Evolutionary conservation across 1,140 invertebrate genomes (phyloP).

Genomic region (Diabrotica undecimpunctata): DNA sequence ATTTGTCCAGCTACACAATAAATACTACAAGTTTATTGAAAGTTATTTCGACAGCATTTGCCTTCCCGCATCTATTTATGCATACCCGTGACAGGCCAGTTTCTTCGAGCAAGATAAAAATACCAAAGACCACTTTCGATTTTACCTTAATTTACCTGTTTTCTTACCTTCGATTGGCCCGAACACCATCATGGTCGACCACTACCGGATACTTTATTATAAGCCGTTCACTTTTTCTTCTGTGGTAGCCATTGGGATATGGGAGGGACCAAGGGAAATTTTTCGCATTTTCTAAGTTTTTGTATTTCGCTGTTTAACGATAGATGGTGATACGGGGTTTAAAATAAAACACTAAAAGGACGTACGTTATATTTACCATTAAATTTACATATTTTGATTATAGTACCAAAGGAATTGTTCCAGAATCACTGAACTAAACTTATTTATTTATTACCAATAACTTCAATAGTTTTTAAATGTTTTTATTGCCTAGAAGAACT

Average conservation of each 20-base stretch:
- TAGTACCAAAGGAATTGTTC: no score
- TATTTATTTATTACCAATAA: no score
- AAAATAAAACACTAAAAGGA: neutral
- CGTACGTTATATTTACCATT: no score
- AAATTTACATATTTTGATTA: no score
- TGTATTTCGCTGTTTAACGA: slow-evolving; percentile 4
- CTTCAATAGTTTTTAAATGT: no score
- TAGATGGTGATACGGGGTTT: slow-evolving; percentile 7
- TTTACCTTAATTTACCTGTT: slow-evolving; percentile 11
- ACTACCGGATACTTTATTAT: slow-evolving; percentile 22
- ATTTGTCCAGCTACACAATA: no score
- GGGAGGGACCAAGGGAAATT: slow-evolving; percentile 13
- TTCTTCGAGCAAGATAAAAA: neutral
- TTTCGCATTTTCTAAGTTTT: neutral
- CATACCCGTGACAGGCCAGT: neutral
- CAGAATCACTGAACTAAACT: no score
- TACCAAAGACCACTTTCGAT: neutral
- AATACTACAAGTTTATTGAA: no score
- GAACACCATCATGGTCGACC: slow-evolving; percentile 24
- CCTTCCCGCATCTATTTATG: neutral
- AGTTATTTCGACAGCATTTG: no score
- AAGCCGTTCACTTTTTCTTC: slow-evolving; percentile 18
- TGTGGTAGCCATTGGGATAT: slow-evolving; percentile 29
- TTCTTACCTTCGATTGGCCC: slow-evolving; percentile 27
- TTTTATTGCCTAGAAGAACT: no score